phyloP scores from a whole-genome alignment of 2,797 vertebrate species.

The Rhinichthys osculus region DNA sequence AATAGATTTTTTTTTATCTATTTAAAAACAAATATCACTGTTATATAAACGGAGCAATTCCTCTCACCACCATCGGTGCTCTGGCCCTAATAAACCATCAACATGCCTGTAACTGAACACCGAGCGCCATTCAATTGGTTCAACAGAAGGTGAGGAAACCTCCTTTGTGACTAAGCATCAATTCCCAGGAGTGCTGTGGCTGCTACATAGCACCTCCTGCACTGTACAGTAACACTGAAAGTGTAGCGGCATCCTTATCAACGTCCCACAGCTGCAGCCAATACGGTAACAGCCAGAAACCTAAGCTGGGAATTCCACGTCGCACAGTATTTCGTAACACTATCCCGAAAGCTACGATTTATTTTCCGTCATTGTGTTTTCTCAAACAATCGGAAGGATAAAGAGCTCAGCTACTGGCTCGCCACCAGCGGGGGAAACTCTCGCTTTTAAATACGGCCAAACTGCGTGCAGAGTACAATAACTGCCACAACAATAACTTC shows the following conservation, averaged over 20 bases:
- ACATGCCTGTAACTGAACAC: not conserved
- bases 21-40: not conserved
- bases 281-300: constrained; percentile 67
- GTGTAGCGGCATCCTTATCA: not conserved
- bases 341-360: constrained; percentile 75
- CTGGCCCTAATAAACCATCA: too few species aligned
- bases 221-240: constrained; percentile 4
- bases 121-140: not conserved
- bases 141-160: not conserved
- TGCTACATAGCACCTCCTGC: not conserved
- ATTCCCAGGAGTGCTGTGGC: not conserved
- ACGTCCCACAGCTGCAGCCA: not conserved
- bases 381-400: constrained; percentile 73
- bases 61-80: too few species aligned
- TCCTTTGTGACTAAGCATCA: not conserved
- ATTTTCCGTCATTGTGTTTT: constrained; percentile 63
- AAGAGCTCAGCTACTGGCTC: constrained; percentile 67
- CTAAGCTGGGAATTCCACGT: constrained; percentile 78
- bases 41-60: not conserved
- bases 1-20: not conserved
- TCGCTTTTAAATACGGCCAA: constrained; percentile 60
- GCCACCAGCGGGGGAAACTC: constrained; percentile 69
- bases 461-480: constrained; percentile 4
- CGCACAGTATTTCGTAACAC: constrained; percentile 75
- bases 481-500: constrained; percentile 13